Base-by-base conservation (phyloP, 2,888 invertebrate genomes). In the Rhabditoides inermis region DNA sequence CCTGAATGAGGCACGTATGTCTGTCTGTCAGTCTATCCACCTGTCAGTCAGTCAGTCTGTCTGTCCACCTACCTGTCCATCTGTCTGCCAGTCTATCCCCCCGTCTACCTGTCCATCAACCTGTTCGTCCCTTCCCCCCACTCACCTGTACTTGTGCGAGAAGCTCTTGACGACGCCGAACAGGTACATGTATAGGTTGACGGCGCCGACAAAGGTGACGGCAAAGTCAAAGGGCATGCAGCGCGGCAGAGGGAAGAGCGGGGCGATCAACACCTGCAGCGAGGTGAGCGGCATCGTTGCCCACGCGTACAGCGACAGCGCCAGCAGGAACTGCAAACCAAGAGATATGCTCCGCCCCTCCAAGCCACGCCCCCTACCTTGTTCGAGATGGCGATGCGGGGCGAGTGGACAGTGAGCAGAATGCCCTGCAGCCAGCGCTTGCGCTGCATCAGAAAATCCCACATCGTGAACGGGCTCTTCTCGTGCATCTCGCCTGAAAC, bases 91-190 rank as follows among this genome's bases (percentile, higher is more conserved):
- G n/a, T n/a, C n/a, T n/a, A n/a, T n/a, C n/a, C n/a, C n/a, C n/a
- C n/a, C n/a, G n/a, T n/a, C n/a, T n/a, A n/a, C n/a, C n/a, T n/a
- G 15, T 32, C 15, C 7, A 15, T 32, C 32, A 32, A 10, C 7
- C 32, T 32, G 32, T 32, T 10, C 7, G 15, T 32, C 15, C 15
- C 32, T 15, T 15, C 32, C 7, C 15, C 15, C 18, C 22, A 49
- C 57, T 40, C 25, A 74, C 73, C 76, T 65, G 55, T 76, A 76
- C 46, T 72, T 70, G 49, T 70, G 69, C n/a, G 89, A 88, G 77
- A 94, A 92, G 51, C 91, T 91, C 78, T 91, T 92, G 49, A 91
- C 84, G n/a, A 91, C 91, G 60, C 94, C 94, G 79, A 91, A 94
- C 59, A 92, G 84, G 78, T 92, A 94, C 91, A 94, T 92, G 78